phyloP scores from a whole-genome alignment of 1,140 invertebrate genomes.

The Ceratina australensis region DNA sequence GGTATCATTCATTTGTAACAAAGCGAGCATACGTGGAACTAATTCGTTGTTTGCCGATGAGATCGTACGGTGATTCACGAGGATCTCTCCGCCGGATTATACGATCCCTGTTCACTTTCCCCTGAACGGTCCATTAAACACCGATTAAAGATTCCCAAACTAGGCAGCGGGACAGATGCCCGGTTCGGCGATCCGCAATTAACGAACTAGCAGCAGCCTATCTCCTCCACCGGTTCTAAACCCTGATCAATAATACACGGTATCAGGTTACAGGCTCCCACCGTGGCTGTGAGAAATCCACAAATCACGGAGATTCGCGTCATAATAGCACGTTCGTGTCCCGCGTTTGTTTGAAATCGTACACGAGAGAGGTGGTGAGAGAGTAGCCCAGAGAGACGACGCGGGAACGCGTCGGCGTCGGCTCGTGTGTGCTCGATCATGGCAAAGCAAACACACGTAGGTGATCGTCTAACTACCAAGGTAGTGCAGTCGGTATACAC shows the following conservation, averaged over 20 bases:
- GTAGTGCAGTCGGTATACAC: conserved; percentile 20
- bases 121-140: neutral
- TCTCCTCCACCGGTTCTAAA: neutral
- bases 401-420: no score
- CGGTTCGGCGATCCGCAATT: neutral
- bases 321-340: conserved; percentile 4
- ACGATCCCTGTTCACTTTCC: neutral
- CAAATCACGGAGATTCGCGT: conserved; percentile 14
- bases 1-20: no score
- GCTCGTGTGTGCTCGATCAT: conserved; percentile 57
- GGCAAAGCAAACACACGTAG: conserved; percentile 63
- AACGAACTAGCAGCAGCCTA: neutral
- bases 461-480: conserved; percentile 54
- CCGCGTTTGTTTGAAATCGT: conserved; percentile 4
- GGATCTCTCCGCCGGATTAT: neutral
- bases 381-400: no score
- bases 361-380: conserved; percentile 27
- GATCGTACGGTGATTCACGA: neutral
- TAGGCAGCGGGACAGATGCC: conserved; percentile 7
- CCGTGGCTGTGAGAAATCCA: neutral
- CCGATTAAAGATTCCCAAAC: neutral
- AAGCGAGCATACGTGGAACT: no score
- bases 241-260: no score
- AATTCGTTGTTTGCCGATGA: neutral
- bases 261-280: neutral